Conservation (phyloP, 2,888 invertebrate genomes). For the Lasioglossum morio region DNA sequence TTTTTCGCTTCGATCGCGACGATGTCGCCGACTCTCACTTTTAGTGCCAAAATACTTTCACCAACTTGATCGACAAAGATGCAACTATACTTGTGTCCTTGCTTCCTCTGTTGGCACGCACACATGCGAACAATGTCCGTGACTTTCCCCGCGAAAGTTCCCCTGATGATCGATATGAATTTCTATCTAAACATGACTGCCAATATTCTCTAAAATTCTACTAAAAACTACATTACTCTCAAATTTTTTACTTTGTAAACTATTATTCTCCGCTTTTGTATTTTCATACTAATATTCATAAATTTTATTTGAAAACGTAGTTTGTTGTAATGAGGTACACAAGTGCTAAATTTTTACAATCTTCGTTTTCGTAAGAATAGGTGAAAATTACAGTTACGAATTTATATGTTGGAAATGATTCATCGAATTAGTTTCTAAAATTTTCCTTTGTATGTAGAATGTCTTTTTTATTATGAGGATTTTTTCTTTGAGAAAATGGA, state of each 20-base stretch:
- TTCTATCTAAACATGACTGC: slow-evolving; percentile 23
- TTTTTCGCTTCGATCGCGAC: slow-evolving; percentile 46
- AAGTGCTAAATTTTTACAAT: too few relatives aligned
- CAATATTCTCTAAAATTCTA: neutral
- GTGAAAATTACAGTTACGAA: too few relatives aligned
- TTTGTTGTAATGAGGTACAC: neutral
- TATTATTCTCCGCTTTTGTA: neutral
- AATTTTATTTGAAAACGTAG: neutral
- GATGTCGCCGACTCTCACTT: slow-evolving; percentile 76
- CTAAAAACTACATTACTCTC: neutral
- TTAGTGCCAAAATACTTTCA: slow-evolving; percentile 80
- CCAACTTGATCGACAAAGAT: slow-evolving; percentile 58
- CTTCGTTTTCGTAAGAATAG: too few relatives aligned
- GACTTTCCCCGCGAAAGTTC: slow-evolving; percentile 68
- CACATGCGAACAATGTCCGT: slow-evolving; percentile 52
- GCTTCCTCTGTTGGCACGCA: slow-evolving; percentile 40
- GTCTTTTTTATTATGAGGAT: too few relatives aligned
- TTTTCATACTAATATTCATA: neutral
- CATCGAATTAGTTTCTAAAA: too few relatives aligned
- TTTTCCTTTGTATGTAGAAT: too few relatives aligned
- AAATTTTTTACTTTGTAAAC: neutral
- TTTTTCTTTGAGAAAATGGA: too few relatives aligned
- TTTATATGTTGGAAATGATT: too few relatives aligned
- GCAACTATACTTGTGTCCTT: slow-evolving; percentile 41
- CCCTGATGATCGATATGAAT: slow-evolving; percentile 47